phyloP scores from a whole-genome alignment of 1,140 invertebrate species.

The Drosophila sulfurigaster region DNA sequence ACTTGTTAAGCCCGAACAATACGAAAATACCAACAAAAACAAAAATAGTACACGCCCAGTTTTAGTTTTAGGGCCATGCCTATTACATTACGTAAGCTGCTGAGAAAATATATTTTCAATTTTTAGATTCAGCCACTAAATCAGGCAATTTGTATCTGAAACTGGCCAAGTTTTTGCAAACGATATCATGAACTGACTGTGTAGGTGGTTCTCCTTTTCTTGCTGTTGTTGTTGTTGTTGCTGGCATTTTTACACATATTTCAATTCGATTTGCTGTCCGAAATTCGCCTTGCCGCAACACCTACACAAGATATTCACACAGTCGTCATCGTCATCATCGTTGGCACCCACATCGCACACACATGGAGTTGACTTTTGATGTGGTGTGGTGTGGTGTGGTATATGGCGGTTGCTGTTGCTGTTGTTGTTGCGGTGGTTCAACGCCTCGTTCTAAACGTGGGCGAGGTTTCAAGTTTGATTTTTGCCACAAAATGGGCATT shows the following conservation, averaged over 20 bases:
- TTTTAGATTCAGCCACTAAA: constrained; percentile 42
- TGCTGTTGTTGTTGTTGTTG: constrained; percentile 2
- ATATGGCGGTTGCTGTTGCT: constrained; percentile 32
- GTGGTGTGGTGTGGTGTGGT: constrained; percentile 19
- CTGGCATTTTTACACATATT: constrained; percentile 45
- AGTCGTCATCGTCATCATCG: constrained; percentile 22
- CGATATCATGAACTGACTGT: constrained; percentile 21
- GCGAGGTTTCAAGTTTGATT: constrained; percentile 78
- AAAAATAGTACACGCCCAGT: constrained; percentile 37
- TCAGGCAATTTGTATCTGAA: constrained; percentile 4
- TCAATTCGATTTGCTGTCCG: constrained; percentile 44
- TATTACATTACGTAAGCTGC: constrained; percentile 47
- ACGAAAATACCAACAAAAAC: constrained; percentile 17
- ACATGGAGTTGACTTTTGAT: constrained; percentile 4
- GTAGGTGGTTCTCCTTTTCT: constrained; percentile 31
- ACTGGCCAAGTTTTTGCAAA: constrained; percentile 36
- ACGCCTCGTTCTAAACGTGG: constrained; percentile 79
- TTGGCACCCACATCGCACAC: constrained; percentile 32
- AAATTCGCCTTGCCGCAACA: constrained; percentile 50
- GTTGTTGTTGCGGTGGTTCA: constrained; percentile 61
- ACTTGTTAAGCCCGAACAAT: constrained; percentile 33
- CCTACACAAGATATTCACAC: constrained; percentile 39
- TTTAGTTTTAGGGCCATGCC: constrained; percentile 54
- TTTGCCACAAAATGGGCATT: constrained; percentile 74
- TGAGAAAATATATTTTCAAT: constrained; percentile 11